Evolutionary conservation across 2,113 vertebrate genomes (phyloP).

Genomic region (Rhipidura dahli): DNA sequence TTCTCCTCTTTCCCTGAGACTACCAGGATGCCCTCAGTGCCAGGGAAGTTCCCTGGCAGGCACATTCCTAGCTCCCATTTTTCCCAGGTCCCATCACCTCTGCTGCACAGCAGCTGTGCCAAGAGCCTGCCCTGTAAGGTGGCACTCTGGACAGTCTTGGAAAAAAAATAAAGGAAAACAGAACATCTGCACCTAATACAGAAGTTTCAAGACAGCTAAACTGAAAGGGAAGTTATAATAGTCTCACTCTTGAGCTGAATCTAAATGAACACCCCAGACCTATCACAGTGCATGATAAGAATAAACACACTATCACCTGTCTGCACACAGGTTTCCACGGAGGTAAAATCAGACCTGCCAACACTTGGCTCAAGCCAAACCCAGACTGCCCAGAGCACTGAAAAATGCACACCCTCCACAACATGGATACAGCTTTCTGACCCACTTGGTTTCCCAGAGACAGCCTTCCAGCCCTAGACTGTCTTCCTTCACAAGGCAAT

Average conservation of each 20-base stretch:
- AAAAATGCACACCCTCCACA: not conserved
- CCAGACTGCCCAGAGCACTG: not conserved
- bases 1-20: not conserved
- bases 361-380: not conserved
- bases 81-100: not conserved
- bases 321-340: not conserved
- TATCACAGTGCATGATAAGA: not conserved
- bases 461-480: not conserved
- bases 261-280: not conserved
- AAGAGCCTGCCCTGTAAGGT: not conserved
- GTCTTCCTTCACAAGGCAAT: not conserved
- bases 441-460: not conserved
- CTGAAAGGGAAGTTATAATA: not conserved
- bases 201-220: not conserved
- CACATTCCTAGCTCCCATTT: not conserved
- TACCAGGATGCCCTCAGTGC: not conserved
- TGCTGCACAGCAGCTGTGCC: not conserved
- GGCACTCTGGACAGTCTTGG: not conserved
- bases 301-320: not conserved
- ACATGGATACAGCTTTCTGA: not conserved
- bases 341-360: not conserved
- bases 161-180: not conserved
- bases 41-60: not conserved
- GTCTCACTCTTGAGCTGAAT: not conserved
- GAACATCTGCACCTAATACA: not conserved